phyloP scores from a whole-genome alignment of 2,797 vertebrate genomes.

The Psittacula derbiana region DNA sequence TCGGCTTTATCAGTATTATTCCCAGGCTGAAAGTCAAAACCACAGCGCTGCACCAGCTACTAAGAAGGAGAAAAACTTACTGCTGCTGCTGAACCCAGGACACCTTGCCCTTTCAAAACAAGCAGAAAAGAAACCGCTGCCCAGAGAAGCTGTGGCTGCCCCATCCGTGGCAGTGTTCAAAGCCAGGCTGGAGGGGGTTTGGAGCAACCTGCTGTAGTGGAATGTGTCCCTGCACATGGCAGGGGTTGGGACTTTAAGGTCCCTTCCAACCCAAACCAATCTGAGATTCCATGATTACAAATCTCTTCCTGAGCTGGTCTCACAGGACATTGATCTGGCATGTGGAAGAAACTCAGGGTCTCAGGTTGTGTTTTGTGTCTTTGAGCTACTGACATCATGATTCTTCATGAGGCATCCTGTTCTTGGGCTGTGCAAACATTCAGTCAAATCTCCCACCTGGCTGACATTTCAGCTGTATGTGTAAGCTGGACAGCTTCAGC shows the following conservation, averaged over 20 bases:
- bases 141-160: not conserved
- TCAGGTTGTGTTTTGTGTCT: not conserved
- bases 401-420: not conserved
- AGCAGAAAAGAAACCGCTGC: not conserved
- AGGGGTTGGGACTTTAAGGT: not conserved
- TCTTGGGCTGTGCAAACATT: accelerated
- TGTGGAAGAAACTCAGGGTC: accelerated
- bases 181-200: not conserved
- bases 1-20: too few relatives aligned
- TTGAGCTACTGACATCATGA: not conserved
- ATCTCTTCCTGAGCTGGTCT: not conserved
- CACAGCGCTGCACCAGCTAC: too few relatives aligned
- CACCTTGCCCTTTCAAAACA: not conserved
- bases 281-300: not conserved
- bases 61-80: too few relatives aligned
- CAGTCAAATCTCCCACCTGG: not conserved
- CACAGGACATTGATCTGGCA: not conserved
- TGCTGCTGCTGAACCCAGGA: too few relatives aligned
- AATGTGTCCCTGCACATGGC: not conserved
- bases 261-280: not conserved
- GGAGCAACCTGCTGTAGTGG: not conserved
- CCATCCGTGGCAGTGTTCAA: not conserved
- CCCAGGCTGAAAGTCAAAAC: too few relatives aligned
- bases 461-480: accelerated
- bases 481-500: not conserved